Evolutionary conservation across 2,888 invertebrate species (phyloP).

Genomic region (Allacma fusca): DNA sequence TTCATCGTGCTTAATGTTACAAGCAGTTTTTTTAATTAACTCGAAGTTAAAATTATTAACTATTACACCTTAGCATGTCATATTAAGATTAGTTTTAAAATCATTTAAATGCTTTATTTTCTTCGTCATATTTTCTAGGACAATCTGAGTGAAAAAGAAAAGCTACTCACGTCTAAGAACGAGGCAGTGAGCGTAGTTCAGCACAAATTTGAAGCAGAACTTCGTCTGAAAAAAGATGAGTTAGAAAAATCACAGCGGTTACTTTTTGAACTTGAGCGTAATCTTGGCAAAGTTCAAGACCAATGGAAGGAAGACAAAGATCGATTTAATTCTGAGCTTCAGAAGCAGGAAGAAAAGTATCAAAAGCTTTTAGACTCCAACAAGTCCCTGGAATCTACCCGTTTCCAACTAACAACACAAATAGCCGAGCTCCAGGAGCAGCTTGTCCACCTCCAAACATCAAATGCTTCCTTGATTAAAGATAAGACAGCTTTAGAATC

Average conservation of each 20-base stretch:
- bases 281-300: conserved; percentile 48
- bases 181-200: conserved; percentile 52
- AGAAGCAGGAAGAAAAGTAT: conserved; percentile 42
- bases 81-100: no score
- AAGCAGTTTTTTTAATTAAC: no score
- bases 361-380: conserved; percentile 44
- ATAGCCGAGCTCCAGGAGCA: conserved; percentile 38
- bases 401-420: conserved; percentile 44
- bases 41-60: no score
- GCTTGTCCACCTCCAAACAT: conserved; percentile 6
- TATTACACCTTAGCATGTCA: no score
- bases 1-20: no score
- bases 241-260: conserved; percentile 50
- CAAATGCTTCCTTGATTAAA: conserved; percentile 64
- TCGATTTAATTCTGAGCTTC: conserved; percentile 45
- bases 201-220: conserved; percentile 48
- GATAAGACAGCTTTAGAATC: conserved; percentile 72
- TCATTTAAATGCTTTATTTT: no score
- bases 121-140: no score
- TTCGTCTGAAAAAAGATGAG: conserved; percentile 49
- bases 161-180: conserved; percentile 51
- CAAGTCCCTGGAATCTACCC: conserved; percentile 39
- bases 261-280: conserved; percentile 52
- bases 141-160: conserved; percentile 50
- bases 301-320: conserved; percentile 52